Conservation (phyloP, 2,888 invertebrate species). For the Himalopsyche kuldschensis region DNA sequence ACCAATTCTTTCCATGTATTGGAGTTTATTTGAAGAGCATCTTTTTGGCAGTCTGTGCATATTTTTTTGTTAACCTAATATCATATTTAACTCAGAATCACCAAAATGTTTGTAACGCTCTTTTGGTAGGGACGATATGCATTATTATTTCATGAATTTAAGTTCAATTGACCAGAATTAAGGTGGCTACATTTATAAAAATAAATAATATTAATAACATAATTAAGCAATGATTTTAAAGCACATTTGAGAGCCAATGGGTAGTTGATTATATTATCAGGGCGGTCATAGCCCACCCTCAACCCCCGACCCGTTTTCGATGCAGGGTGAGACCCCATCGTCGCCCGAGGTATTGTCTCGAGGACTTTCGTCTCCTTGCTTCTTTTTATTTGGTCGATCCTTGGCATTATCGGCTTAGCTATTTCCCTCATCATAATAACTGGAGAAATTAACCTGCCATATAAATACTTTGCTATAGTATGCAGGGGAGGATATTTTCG, state of each 20-base stretch:
- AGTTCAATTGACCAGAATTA: too few relatives aligned
- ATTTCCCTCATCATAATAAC: slow-evolving; percentile 32
- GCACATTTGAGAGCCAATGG: not conserved
- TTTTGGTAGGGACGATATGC: too few relatives aligned
- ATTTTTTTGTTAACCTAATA: too few relatives aligned
- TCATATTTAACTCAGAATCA: too few relatives aligned
- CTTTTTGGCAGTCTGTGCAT: too few relatives aligned
- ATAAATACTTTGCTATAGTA: slow-evolving; percentile 5
- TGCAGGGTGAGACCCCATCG: not conserved
- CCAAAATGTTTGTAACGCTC: too few relatives aligned
- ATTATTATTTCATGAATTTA: too few relatives aligned
- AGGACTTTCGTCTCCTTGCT: slow-evolving; percentile 28
- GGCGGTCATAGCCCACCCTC: not conserved
- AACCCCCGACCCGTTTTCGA: not conserved
- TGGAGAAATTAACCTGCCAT: slow-evolving; percentile 33
- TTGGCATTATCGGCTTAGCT: slow-evolving; percentile 36
- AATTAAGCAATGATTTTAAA: too few relatives aligned
- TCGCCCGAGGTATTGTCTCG: slow-evolving; percentile 30
- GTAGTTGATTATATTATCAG: not conserved
- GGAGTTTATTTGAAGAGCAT: too few relatives aligned
- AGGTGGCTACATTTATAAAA: too few relatives aligned
- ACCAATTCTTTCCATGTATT: too few relatives aligned
- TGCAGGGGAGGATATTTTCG: not conserved
- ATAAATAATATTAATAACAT: too few relatives aligned
- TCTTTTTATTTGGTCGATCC: slow-evolving; percentile 38